Evolutionary conservation across 2,888 invertebrate species (phyloP), one percentile per base, ranked within the genome.

Genomic region (Drosophila atripex): DNA sequence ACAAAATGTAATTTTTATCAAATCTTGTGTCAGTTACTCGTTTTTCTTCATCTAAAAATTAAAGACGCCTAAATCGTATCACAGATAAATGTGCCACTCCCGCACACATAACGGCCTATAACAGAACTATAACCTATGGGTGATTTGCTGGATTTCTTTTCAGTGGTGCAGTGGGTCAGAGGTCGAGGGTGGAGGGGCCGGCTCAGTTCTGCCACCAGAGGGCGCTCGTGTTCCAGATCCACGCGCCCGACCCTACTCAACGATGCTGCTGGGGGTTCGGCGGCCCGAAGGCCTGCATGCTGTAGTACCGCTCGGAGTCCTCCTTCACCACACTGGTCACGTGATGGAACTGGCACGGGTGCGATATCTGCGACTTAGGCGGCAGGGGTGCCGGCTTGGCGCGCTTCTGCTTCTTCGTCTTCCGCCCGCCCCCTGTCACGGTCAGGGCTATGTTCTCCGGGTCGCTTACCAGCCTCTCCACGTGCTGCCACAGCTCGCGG

Each of bases 261-360:
- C 89, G 90, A 78, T 90, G 89, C 80, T 88, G 90, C 58, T 88
- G 79, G 7, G 80, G 58, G 66, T 85, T 78, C 9, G 71, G 61
- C 12, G 91, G 87, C 9, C 94, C 93, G 78, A 94, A 93, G 23
- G 94, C 94, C 88, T 94, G 94, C 80, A 95, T 92, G 41, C 95
- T 95, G 88, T 93, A 94, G 79, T 94, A 95, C 70, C 94, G 92
- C 56, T 93, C 92, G 70, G 93, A 93, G 85, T 95, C 95, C 59
- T 93, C 93, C 39, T 93, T 93, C 70, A 95, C 95, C 46, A 96
- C 94, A 80, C 94, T 95, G 53, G 96, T 96, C 73, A 97, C 94
- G 90, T 97, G 96, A 80, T 95, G 95, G 91, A 97, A 97, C 89
- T 96, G 96, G 89, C 96, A 96, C 1, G 97, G 97, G 89, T 95